Base-by-base conservation (phyloP, 2,113 vertebrate genomes). In the Dunckerocampus dactyliophorus region DNA sequence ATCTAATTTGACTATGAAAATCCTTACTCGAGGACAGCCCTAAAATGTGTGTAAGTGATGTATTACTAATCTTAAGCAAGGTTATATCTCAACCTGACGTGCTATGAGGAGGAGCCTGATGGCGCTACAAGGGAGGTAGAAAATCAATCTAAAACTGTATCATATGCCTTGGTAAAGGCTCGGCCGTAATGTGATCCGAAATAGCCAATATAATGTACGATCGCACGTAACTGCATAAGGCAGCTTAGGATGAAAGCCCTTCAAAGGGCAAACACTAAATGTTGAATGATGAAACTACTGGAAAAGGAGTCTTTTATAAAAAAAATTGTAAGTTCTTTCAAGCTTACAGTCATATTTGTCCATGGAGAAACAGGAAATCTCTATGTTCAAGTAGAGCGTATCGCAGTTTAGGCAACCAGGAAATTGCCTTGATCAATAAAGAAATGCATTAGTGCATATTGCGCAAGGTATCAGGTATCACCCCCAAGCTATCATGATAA, bases 391-490 rank as follows among this genome's bases (percentile, higher is more conserved):
- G 53, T 31, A 54, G 20, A 62, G 34, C 16, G 12, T 59, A 59
- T 67, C 74, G 63, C 68, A 67, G 60, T 82, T 39, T 65, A 58
- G n/a, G 50, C 47, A 42, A 45, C 46, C 72, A 87, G 82, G 79
- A 87, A 79, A 84, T 74, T 59, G 62, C 59, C 17, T 34, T 65
- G 62, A 52, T 81, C 84, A 71, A 87, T 85, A 83, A 39, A 59
- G 22, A 81, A 66, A 79, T 69, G 71, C 79, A 85, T 85, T 82
- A 82, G 75, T 59, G 60, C 54, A 60, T 39, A 63, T 31, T 70
- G 49, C 52, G 71, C 59, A 22, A 24, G 47, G 74, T 82, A 86
- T 85, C 82, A 82, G 62, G 67, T 85, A 63, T 78, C 81, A 76
- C 59, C 71, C 56, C 19, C n/a, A 63, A 53, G 51, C 74, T 65